Base-by-base conservation (phyloP, 2,797 vertebrate genomes). In the Urocyon cinereoargenteus region DNA sequence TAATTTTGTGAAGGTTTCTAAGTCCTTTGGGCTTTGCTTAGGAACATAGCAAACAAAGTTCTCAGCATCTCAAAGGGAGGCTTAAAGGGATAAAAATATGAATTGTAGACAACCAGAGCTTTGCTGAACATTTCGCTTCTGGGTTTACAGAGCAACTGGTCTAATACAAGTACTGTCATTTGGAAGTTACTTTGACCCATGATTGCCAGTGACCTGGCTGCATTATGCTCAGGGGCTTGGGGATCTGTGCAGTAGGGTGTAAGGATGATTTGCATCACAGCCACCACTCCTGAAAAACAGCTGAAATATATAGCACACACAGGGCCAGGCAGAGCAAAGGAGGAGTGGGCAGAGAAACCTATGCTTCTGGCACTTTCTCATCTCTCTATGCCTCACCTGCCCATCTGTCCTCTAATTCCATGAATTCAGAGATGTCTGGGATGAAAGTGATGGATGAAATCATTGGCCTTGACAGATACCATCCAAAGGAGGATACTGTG, bases 31-130 rank as follows among this genome's bases (percentile, higher is more conserved):
- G 61, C 51, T 95, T 97, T 96, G 61, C 92, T 92, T 94, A 94
- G 90, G 84, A 97, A 95, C 55, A 95, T 40, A 64, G 87, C 83
- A 96, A 95, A 97, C 73, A 78, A 53, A 78, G 57, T 94, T 97
- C 77, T 96, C 61, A 70, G 55, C 31, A 34, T 94, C 79, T 96
- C 79, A 90, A 81, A 95, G 57, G 89, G 83, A 91, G 55, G 64
- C n/a, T 95, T 92, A 93, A 45, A 28, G 19, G 90, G 92, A 96
- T 91, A 79, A 85, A 96, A 88, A 84, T 90, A 28, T 59, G 61
- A 95, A 92, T 84, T 13, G 3, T 45, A 83, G 89, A 85, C 64
- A 91, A 4, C 13, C 0, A 40, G 31, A 90, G 64, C 51, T 90
- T 88, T 82, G 84, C 36, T 26, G 59, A 95, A 78, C 78, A 73